Evolutionary conservation across 2,797 vertebrate genomes (phyloP).

Genomic region (Nyctibius grandis): DNA sequence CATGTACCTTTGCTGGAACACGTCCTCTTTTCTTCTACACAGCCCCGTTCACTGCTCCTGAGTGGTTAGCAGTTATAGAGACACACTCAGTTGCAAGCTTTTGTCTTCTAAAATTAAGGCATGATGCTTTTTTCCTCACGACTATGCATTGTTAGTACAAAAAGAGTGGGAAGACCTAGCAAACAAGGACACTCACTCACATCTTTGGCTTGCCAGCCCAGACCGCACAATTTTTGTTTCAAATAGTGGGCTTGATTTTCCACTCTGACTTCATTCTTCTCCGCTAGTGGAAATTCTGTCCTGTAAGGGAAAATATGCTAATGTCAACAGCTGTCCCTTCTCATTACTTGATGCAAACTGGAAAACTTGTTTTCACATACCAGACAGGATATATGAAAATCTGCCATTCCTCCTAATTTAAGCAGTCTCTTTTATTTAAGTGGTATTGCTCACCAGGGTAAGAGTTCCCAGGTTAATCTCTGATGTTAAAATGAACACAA

Average conservation of each 20-base stretch:
- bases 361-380: background rate
- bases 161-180: background rate
- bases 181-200: background rate
- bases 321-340: background rate
- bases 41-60: background rate
- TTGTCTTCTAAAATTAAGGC: background rate
- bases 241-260: background rate
- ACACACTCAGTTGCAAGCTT: background rate
- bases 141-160: background rate
- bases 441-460: background rate
- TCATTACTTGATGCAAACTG: background rate
- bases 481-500: background rate
- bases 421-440: background rate
- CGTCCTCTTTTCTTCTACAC: rapidly evolving
- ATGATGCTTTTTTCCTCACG: rapidly evolving
- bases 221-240: background rate
- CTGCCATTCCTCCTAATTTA: background rate
- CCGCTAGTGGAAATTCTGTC: background rate
- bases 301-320: background rate
- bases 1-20: background rate
- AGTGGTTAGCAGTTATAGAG: background rate
- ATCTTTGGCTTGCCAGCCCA: background rate
- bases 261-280: background rate
- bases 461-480: background rate
- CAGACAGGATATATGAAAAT: background rate